phyloP scores from a whole-genome alignment of 2,797 vertebrate genomes.

The Peromyscus melanophrys region DNA sequence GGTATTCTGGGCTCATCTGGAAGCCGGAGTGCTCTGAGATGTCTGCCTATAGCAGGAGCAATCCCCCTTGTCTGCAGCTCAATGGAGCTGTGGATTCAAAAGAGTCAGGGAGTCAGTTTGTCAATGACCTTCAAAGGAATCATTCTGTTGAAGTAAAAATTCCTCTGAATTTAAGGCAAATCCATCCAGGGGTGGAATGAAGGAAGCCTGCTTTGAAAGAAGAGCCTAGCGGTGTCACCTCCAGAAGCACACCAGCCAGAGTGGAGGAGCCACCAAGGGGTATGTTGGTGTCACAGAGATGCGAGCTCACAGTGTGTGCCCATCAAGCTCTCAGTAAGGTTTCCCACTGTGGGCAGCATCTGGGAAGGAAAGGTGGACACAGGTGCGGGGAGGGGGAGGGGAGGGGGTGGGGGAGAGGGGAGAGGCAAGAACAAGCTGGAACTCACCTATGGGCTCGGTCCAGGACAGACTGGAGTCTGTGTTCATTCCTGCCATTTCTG shows the following conservation, averaged over 20 bases:
- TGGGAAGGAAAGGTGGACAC: not conserved
- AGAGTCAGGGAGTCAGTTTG: not conserved
- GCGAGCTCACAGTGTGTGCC: not conserved
- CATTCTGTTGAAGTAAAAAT: conserved; percentile 18
- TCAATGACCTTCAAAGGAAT: conserved; percentile 8
- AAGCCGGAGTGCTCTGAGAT: not conserved
- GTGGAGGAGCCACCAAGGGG: too few species aligned
- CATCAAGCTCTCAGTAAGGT: not conserved
- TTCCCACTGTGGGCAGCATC: not conserved
- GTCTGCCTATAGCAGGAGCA: not conserved
- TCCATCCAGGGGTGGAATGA: not conserved
- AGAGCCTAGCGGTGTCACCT: not conserved
- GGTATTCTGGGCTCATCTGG: conserved; percentile 43
- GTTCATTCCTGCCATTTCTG: not conserved
- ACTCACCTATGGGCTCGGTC: accelerated
- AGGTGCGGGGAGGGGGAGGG: too few species aligned
- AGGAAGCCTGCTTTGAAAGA: not conserved
- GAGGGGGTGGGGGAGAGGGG: too few species aligned
- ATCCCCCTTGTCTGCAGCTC: not conserved
- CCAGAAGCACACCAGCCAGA: too few species aligned
- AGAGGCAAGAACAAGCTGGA: not conserved
- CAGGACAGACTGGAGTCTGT: not conserved
- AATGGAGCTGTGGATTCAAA: not conserved
- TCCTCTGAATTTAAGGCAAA: conserved; percentile 49
- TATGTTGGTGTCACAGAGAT: too few species aligned